Evolutionary conservation across 92 coral and sea anemone genomes (phyloP), one percentile per base, ranked within the genome.

Genomic region (Epizoanthus scotinus): DNA sequence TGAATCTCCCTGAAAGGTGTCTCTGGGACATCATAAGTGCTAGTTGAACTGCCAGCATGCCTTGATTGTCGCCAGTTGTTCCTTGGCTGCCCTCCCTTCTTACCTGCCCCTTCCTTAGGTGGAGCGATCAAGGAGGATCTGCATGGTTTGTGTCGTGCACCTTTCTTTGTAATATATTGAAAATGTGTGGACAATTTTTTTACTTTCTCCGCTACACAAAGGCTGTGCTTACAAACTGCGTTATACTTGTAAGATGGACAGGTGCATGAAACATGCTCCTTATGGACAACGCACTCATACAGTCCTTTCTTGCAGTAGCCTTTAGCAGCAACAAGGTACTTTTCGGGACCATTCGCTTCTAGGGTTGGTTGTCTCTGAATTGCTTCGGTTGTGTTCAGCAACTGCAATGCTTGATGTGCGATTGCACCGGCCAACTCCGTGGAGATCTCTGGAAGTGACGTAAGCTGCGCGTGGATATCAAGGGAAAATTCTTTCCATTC

Each of bases 1-100:
- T 86, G 86, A 56, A 81, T 65, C 9, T 70, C 86, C 18, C 65
- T 86, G 71, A 67, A 86, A 12, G 78, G 89, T 36, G 42, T 36
- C 42, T 36, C 42, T 36, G 42, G 42, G 42, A 36, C 42, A 36
- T 36, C 42, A 36, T 36, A 36, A 36, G 42, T 36, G 42, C 42
- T 36, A 36, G 42, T 36, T 36, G 1, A 36, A 36, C 42, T 36
- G 42, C 42, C 42, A 36, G 1, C 1, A 36, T 36, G 42, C 6
- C 42, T 36, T 36, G 42, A 7, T 36, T 36, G 42, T 36, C 42
- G 42, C 42, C 42, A 36, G 42, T 36, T 36, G 42, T 36, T 36
- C 42, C 42, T 36, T 36, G n/a, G n/a, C n/a, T n/a, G n/a, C n/a
- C n/a, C n/a, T n/a, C n/a, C n/a, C n/a, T n/a, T n/a, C n/a, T n/a